A percentile compares a stretch with the other conserved stretches of the same genome.
These are phyloP conservation scores for Falco berigora DNA, from an alignment of 2,797 vertebrate species.

Conservation along the genomic window DNA sequence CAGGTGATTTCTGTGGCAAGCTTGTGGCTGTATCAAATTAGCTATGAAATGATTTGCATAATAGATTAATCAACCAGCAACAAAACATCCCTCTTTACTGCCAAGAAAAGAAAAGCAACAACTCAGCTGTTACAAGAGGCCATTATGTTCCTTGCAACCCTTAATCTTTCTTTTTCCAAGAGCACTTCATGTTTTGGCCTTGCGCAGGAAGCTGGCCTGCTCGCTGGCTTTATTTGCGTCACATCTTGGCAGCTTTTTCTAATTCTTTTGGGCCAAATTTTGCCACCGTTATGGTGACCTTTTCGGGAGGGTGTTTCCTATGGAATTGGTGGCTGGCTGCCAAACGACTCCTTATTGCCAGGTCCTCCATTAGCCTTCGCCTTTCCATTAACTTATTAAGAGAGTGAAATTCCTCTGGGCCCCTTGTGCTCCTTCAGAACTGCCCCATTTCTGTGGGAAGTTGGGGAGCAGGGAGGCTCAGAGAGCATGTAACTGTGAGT, in stretches of 20 bases:
- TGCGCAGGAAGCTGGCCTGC: constrained; percentile 29
- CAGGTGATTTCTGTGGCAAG: not conserved
- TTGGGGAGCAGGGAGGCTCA: not conserved
- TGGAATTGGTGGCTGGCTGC: constrained; percentile 45
- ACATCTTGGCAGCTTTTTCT: constrained; percentile 26
- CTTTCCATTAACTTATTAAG: not conserved
- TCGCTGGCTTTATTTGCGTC: constrained; percentile 9
- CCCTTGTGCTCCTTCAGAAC: not conserved
- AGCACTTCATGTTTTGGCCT: not conserved
- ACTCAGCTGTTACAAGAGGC: constrained; percentile 35
- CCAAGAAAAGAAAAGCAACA: constrained; percentile 42
- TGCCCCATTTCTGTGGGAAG: not conserved
- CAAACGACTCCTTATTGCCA: not conserved
- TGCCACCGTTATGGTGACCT: constrained; percentile 57
- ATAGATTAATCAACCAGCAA: constrained; percentile 57
- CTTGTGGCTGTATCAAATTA: constrained; percentile 40
- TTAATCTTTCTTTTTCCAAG: constrained; percentile 32
- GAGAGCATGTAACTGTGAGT: not conserved
- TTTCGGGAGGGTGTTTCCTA: constrained; percentile 60
- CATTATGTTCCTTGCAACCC: constrained; percentile 48
- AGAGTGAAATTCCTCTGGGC: not conserved
- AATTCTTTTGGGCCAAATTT: constrained; percentile 43
- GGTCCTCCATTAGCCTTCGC: not conserved
- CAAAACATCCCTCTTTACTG: constrained; percentile 22
- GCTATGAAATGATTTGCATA: constrained; percentile 55